A percentile compares a stretch with the other conserved stretches of the same genome.
Evolutionary conservation across 2,888 invertebrate genomes (phyloP).

Genomic region (Pasiphila rectangulata): DNA sequence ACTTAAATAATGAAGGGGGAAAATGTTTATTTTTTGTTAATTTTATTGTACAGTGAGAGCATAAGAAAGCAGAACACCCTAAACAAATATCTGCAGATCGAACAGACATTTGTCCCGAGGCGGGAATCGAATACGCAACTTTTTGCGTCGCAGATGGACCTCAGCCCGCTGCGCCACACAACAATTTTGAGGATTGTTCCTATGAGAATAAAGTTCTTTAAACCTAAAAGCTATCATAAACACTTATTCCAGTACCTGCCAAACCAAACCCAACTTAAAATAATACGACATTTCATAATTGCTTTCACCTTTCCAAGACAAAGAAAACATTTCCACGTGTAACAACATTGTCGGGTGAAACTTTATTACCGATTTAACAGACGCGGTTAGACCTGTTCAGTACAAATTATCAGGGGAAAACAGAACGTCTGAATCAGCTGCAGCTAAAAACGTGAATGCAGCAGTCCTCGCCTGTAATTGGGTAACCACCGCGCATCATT

Average conservation of each 20-base stretch:
- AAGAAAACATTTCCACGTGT: constrained; percentile 27
- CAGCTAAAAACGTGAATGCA: constrained; percentile 68
- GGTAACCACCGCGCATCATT: constrained; percentile 72
- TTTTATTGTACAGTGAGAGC: no score
- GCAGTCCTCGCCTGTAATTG: constrained; percentile 59
- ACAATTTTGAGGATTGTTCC: no score
- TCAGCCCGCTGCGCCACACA: no score
- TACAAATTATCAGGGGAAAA: constrained; percentile 50
- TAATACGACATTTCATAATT: constrained; percentile 21
- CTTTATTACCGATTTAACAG: constrained; percentile 27
- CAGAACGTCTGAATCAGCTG: constrained; percentile 52
- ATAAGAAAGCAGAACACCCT: no score
- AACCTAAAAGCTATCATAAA: constrained; percentile 1
- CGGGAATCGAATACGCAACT: no score
- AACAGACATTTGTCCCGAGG: no score
- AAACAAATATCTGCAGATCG: no score
- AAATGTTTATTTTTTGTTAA: no score
- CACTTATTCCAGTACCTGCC: background rate
- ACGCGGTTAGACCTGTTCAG: constrained; percentile 36
- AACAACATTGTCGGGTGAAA: constrained; percentile 24
- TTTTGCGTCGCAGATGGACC: no score
- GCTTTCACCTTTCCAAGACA: constrained; percentile 22
- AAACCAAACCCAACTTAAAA: constrained; percentile 11
- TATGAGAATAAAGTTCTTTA: no score
- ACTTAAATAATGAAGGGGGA: no score